Percentiles rank a stretch among this genome's conserved stretches.
Evolutionary conservation across 2,888 invertebrate species (phyloP).

Genomic region (Callimorpha dominula): DNA sequence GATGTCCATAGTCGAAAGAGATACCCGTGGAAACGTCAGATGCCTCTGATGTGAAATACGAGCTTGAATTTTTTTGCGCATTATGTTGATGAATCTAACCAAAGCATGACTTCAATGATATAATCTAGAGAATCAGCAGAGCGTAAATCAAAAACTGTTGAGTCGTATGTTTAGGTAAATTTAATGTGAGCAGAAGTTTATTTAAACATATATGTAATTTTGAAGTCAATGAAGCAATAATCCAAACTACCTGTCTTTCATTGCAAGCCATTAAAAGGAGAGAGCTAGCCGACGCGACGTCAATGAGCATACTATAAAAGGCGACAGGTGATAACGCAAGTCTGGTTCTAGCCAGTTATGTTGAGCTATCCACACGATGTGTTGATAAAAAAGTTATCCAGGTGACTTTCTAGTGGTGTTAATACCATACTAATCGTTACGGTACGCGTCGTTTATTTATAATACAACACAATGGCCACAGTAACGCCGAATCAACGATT

Average conservation of each 20-base stretch:
- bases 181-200: not conserved
- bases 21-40: not conserved
- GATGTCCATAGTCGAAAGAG: not conserved
- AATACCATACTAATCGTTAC: constrained; percentile 54
- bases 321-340: constrained; percentile 72
- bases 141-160: constrained; percentile 21
- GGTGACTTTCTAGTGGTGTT: constrained; percentile 75
- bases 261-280: constrained; percentile 70
- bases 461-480: constrained; percentile 28
- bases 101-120: constrained; percentile 8
- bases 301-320: constrained; percentile 61
- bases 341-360: constrained; percentile 58
- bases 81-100: not conserved
- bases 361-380: constrained; percentile 53
- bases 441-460: constrained; percentile 33
- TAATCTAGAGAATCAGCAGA: not conserved
- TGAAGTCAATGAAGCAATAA: constrained; percentile 16
- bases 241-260: constrained; percentile 51
- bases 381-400: constrained; percentile 68
- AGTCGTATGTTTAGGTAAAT: not conserved
- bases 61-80: not conserved
- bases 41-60: not conserved
- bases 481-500: constrained; percentile 36
- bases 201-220: not conserved
- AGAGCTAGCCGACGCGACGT: constrained; percentile 69